phyloP scores from a whole-genome alignment of 2,888 invertebrate genomes.

The Protodeltote pygarga region DNA sequence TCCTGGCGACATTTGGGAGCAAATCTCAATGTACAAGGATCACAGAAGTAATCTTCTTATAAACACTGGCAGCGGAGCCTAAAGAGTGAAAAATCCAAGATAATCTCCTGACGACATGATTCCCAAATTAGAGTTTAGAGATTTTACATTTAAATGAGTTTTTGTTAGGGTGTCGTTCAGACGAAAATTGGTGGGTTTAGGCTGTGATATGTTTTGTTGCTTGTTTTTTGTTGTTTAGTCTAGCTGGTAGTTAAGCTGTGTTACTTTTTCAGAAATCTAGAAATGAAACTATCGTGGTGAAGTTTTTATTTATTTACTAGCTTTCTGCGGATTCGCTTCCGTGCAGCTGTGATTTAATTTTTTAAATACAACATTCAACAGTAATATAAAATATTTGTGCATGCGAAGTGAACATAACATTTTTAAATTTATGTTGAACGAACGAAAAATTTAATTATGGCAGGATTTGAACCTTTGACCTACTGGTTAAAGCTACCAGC shows the following conservation, averaged over 20 bases:
- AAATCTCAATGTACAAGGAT: slow-evolving; percentile 45
- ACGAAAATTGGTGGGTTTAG: slow-evolving; percentile 6
- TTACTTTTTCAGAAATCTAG: too few relatives aligned
- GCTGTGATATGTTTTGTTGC: not conserved
- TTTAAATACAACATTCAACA: too few relatives aligned
- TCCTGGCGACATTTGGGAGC: slow-evolving; percentile 34
- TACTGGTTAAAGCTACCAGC: too few relatives aligned
- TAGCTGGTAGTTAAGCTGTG: not conserved
- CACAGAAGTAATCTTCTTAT: slow-evolving; percentile 70
- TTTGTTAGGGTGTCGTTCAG: slow-evolving; percentile 29
- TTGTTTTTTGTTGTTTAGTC: not conserved
- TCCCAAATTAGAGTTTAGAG: slow-evolving; percentile 71
- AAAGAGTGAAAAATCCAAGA: slow-evolving; percentile 76
- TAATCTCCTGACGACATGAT: slow-evolving; percentile 78
- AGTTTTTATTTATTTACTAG: too few relatives aligned
- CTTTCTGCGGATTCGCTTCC: too few relatives aligned
- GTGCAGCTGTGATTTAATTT: too few relatives aligned
- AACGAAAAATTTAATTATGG: too few relatives aligned
- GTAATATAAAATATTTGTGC: too few relatives aligned
- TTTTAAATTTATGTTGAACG: too few relatives aligned
- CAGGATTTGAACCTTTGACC: too few relatives aligned
- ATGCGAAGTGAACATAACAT: too few relatives aligned
- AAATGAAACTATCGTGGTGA: too few relatives aligned
- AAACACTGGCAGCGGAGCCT: slow-evolving; percentile 59
- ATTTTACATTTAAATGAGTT: slow-evolving; percentile 72